Evolutionary conservation across 2,888 invertebrate species (phyloP).

Genomic region (Sphecodes monilicornis): DNA sequence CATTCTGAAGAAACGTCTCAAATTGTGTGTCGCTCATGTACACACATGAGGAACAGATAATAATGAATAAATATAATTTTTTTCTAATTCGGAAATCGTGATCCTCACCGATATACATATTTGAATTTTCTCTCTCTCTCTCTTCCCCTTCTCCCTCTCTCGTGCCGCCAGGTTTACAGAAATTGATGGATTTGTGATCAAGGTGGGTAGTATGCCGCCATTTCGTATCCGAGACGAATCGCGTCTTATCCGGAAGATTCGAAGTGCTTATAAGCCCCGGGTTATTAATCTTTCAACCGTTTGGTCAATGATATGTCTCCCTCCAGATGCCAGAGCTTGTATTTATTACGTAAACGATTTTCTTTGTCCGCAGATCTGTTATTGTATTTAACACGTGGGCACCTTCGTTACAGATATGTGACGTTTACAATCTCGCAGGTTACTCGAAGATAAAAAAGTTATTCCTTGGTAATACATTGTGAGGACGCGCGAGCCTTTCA

Average conservation of each 20-base stretch:
- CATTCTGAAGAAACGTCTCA: no score
- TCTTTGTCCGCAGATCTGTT: conserved; percentile 9
- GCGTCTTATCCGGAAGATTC: conserved; percentile 4
- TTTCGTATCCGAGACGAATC: conserved; percentile 1
- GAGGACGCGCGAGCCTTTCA: no score
- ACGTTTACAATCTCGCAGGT: not conserved
- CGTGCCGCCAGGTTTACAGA: not conserved
- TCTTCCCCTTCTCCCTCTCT: not conserved
- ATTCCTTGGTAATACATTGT: no score
- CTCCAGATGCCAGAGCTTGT: not conserved
- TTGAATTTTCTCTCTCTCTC: no score
- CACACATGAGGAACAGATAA: no score
- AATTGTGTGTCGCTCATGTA: no score
- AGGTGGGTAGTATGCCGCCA: not conserved
- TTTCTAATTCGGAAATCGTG: no score
- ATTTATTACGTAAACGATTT: not conserved
- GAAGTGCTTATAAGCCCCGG: not conserved
- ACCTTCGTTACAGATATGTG: not conserved
- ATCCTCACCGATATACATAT: no score
- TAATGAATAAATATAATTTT: no score
- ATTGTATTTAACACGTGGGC: not conserved
- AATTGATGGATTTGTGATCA: not conserved
- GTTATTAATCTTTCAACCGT: conserved; percentile 23
- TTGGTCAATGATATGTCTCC: conserved; percentile 3
- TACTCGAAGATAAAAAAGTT: not conserved